Evolutionary conservation across 2,113 vertebrate species (phyloP).

Genomic region (Alethe castanea): DNA sequence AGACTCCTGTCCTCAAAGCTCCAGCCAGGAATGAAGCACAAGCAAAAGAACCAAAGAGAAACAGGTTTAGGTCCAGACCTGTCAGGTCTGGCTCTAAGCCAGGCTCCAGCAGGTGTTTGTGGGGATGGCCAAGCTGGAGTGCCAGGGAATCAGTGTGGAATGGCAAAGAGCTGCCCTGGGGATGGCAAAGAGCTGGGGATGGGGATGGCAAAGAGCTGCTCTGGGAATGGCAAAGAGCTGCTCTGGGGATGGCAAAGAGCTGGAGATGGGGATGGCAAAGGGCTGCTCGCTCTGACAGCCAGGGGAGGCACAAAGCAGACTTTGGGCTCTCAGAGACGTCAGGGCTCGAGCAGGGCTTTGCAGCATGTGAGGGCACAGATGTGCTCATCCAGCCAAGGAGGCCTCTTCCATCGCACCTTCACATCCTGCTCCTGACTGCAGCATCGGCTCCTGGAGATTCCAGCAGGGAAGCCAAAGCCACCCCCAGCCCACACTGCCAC

Average conservation of each 20-base stretch:
- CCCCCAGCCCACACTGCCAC: fast-evolving
- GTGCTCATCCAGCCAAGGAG: background rate
- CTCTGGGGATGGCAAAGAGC: too few species aligned
- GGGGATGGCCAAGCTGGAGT: background rate
- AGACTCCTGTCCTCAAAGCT: background rate
- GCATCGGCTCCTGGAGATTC: background rate
- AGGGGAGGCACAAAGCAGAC: background rate
- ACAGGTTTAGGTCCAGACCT: fast-evolving
- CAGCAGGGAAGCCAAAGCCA: background rate
- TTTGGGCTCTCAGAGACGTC: too few species aligned
- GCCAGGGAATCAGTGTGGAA: background rate
- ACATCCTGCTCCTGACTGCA: background rate
- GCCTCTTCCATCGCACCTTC: background rate
- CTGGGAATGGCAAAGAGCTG: background rate
- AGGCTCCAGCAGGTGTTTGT: background rate
- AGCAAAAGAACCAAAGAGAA: background rate
- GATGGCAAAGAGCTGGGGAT: background rate
- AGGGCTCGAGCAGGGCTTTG: background rate
- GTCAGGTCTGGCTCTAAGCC: background rate
- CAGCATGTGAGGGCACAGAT: background rate
- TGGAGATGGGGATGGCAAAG: background rate
- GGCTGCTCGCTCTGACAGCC: background rate
- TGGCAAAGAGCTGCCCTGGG: background rate
- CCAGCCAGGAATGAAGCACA: background rate
- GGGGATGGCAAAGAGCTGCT: background rate